Evolutionary conservation across 1,140 invertebrate genomes (phyloP), one percentile per base, ranked within the genome.

Genomic region (Laupala kohalensis): DNA sequence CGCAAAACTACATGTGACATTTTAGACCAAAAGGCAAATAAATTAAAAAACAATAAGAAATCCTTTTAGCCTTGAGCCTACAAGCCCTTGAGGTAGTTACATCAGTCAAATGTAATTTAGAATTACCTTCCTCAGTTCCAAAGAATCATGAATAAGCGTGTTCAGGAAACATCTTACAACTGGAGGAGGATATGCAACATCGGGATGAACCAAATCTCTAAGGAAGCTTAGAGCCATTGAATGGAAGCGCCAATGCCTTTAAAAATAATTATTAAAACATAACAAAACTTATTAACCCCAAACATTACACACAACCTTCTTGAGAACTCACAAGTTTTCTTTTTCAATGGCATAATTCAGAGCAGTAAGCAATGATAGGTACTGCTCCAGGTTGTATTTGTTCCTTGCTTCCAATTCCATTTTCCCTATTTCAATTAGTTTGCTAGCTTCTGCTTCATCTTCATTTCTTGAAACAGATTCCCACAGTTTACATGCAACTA

Each of bases 241-340:
- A 69, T 89, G 84, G 76, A 92, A 89, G 25, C 92, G 83, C 93
- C 93, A 95, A 79, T 94, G 91, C 25, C 88, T 90, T 76, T 29
- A 81, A 82, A 68, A 64, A 71, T 63, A 71, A 71, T 4, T 66
- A 71, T 65, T 27, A 5, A 5, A 6, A n/a, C 5, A 70, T 23
- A 62, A n/a, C n/a, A n/a, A n/a, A n/a, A n/a, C 37, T 62, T 62
- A 9, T 19, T 62, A 12, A 9, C 37, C 9, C 37, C 19, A 19
- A 62, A 62, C 9, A 62, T 62, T 64, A 64, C 9, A 4, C 62
- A 64, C 4, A 64, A n/a, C n/a, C n/a, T n/a, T n/a, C n/a, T n/a
- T n/a, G 9, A 23, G 6, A 67, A 87, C 88, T 90, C 81, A 91
- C 86, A 92, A 78, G 78, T 88, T 89, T 74, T 86, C 86, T 74